Evolutionary conservation across 2,113 vertebrate genomes (phyloP).

Genomic region (Zosterops japonicus): DNA sequence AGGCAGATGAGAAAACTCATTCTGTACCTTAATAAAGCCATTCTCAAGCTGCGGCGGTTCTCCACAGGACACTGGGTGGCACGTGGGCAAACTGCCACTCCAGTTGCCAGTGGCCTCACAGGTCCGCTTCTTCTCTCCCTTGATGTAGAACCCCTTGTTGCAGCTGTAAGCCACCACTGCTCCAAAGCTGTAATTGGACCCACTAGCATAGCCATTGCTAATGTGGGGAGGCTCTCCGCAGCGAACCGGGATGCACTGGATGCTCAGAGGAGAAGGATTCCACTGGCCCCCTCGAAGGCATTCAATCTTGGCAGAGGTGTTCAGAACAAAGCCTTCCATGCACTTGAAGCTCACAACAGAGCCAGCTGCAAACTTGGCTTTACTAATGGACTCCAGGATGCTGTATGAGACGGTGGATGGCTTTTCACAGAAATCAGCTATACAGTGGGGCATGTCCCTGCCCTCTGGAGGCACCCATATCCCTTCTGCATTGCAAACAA

Average conservation of each 20-base stretch:
- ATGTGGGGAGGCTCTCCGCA: conserved; percentile 87
- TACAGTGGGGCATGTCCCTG: conserved; percentile 82
- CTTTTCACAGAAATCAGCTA: conserved; percentile 93
- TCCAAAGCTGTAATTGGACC: conserved; percentile 92
- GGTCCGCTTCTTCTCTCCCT: conserved; percentile 92
- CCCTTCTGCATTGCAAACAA: conserved; percentile 90
- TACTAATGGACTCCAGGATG: conserved; percentile 89
- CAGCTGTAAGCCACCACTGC: conserved; percentile 95
- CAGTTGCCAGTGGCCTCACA: conserved; percentile 92
- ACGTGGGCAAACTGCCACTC: conserved; percentile 86
- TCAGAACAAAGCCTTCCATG: conserved; percentile 92
- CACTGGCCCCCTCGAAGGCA: conserved; percentile 90
- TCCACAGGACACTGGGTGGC: conserved; percentile 87
- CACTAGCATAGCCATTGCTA: conserved; percentile 86
- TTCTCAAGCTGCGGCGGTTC: conserved; percentile 83
- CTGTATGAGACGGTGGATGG: conserved; percentile 83
- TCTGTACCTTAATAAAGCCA: conserved; percentile 85
- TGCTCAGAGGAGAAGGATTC: conserved; percentile 85
- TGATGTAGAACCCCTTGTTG: conserved; percentile 89
- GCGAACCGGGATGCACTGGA: conserved; percentile 90
- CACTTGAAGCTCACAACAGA: conserved; percentile 92
- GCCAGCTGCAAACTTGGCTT: conserved; percentile 87
- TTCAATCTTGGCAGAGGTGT: conserved; percentile 86
- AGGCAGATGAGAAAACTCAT: neutral
- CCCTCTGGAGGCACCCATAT: conserved; percentile 88